phyloP scores from a whole-genome alignment of 2,797 vertebrate species.

The Sitta carolinensis region DNA sequence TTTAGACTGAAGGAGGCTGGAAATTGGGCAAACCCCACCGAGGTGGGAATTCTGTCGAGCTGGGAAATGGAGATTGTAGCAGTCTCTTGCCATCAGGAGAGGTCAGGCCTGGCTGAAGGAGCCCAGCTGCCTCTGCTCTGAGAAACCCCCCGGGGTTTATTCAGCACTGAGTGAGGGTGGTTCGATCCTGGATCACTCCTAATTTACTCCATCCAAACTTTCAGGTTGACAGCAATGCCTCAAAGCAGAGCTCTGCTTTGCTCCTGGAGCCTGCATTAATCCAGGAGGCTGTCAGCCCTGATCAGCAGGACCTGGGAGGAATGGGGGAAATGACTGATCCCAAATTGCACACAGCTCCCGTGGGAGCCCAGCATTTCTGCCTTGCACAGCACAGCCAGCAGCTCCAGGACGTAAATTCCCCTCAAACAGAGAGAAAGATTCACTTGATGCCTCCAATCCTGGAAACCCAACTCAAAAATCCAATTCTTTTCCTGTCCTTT shows the following conservation, averaged over 20 bases:
- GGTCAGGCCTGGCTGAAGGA: not conserved
- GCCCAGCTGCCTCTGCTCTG: not conserved
- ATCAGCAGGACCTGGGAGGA: not conserved
- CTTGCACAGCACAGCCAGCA: not conserved
- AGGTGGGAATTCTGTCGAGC: not conserved
- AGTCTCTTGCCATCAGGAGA: not conserved
- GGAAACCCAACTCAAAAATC: not conserved
- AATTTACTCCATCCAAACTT: not conserved
- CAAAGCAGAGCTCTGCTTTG: not conserved
- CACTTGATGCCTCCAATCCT: not conserved
- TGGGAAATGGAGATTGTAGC: not conserved
- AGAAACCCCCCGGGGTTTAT: rapidly evolving
- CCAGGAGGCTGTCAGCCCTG: not conserved
- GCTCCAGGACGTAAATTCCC: not conserved
- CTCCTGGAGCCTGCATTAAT: not conserved
- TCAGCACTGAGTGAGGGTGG: not conserved
- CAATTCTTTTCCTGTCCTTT: not conserved
- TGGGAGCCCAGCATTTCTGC: not conserved
- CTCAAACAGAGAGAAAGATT: not conserved
- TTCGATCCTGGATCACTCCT: not conserved
- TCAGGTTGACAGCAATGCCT: not conserved
- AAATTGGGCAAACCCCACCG: not conserved
- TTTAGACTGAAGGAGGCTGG: not conserved
- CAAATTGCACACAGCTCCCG: not conserved
- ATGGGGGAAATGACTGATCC: not conserved